Evolutionary conservation across 1,140 invertebrate species (phyloP).

Genomic region (Amphibalanus amphitrite): DNA sequence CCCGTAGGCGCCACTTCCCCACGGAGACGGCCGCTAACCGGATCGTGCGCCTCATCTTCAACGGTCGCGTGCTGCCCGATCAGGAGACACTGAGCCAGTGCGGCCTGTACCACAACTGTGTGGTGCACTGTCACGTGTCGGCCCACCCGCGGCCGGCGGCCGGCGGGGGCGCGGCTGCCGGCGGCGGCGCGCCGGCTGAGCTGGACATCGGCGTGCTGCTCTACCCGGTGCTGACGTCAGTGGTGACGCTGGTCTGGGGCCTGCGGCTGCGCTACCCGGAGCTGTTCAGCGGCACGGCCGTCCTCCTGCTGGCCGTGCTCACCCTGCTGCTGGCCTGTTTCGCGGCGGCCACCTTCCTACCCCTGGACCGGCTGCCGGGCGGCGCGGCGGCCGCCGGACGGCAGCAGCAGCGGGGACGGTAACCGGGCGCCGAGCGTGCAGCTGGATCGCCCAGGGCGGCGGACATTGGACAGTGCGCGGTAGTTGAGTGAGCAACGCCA

Average conservation of each 20-base stretch:
- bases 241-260: not conserved
- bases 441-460: too few species aligned
- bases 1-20: constrained; percentile 56
- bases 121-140: constrained; percentile 48
- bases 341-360: not conserved
- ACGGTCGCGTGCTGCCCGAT: constrained; percentile 62
- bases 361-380: not conserved
- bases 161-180: too few species aligned
- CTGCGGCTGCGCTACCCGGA: not conserved
- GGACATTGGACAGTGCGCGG: too few species aligned
- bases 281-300: not conserved
- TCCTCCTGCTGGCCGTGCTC: not conserved
- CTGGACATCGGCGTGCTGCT: not conserved
- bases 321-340: not conserved
- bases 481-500: too few species aligned
- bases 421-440: not conserved
- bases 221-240: not conserved
- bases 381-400: too few species aligned
- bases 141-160: too few species aligned
- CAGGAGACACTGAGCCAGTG: constrained; percentile 49
- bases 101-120: constrained; percentile 67
- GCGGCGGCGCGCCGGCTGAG: not conserved
- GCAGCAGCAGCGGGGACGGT: not conserved
- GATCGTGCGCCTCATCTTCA: constrained; percentile 66
- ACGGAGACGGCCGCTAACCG: constrained; percentile 55